Conservation (phyloP, 1,140 invertebrate species). For the Drosophila neocordata region DNA sequence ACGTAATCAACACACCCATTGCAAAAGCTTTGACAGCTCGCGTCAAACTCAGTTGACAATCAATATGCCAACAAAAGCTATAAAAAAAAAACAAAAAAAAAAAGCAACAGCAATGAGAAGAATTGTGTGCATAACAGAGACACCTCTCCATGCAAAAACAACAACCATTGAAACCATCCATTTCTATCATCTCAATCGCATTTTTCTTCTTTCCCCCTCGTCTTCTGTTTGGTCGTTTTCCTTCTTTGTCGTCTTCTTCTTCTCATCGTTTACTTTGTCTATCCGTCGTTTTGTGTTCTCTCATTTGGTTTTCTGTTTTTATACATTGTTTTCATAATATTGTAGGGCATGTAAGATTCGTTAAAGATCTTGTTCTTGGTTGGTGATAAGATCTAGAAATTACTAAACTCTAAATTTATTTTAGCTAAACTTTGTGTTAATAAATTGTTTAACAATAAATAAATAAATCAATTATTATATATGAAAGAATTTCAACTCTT, state of each 20-base stretch:
- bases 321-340: neutral
- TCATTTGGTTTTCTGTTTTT: slow-evolving; percentile 25
- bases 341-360: no score
- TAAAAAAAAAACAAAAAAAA: slow-evolving; percentile 25
- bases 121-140: slow-evolving; percentile 44
- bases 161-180: neutral
- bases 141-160: neutral
- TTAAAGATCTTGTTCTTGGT: no score
- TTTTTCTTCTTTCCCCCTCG: neutral
- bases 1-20: slow-evolving; percentile 58
- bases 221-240: neutral
- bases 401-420: no score
- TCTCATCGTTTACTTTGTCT: slow-evolving; percentile 37
- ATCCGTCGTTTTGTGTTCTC: slow-evolving; percentile 23
- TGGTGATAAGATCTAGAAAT: no score
- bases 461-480: no score
- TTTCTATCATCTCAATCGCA: neutral
- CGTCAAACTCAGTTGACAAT: slow-evolving; percentile 68
- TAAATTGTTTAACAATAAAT: no score
- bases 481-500: no score
- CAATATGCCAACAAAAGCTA: slow-evolving; percentile 36
- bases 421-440: no score
- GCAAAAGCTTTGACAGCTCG: slow-evolving; percentile 46
- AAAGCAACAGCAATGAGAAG: slow-evolving; percentile 23
- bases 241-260: slow-evolving; percentile 14